Evolutionary conservation across 2,888 invertebrate genomes (phyloP), one percentile per base, ranked within the genome.

Genomic region (Apantesis nais): DNA sequence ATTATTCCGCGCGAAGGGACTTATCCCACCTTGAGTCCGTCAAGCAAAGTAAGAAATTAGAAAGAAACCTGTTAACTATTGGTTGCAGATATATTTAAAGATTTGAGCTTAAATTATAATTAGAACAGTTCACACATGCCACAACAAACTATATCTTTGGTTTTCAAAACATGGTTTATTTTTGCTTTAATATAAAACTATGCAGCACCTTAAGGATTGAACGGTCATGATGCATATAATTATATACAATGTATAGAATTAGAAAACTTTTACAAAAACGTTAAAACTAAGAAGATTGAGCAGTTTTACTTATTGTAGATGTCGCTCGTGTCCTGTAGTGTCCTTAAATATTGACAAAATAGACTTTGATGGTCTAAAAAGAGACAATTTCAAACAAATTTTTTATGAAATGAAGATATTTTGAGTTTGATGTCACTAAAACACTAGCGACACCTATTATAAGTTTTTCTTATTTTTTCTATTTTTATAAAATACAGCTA

Each of bases 261-360:
- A 70, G 68, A 70, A 73, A 76, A 73, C 52, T 55, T 79, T 70
- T 79, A 76, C 71, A 76, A 80, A 77, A 78, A 79, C 77, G 25
- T 78, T 83, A 84, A 71, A 79, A 82, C 78, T 85, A 85, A 73
- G 67, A 86, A 86, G 80, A 90, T 91, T 91, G 89, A 90, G 89
- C 89, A 89, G 87, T 78, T 81, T 86, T 37, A 61, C 61, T 63
- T 12, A 63, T 44, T 29, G 11, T 44, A 41, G 62, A 41, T 63
- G 41, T 29, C 41, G 19, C 62, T 63, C 7, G 16, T 19, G 3
- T 39, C 25, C 3, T 34, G 5, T 34, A 34, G 2, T 34, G 5
- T 34, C 34, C 34, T 34, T 34, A 34, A 34, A 34, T 34, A 34
- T 34, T 34, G 34, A 34, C 34, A 34, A 34, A 34, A 34, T 5